These are phyloP conservation scores for Probosciger aterrimus DNA, from an alignment of 2,113 vertebrate species.

Conservation along the genomic window DNA sequence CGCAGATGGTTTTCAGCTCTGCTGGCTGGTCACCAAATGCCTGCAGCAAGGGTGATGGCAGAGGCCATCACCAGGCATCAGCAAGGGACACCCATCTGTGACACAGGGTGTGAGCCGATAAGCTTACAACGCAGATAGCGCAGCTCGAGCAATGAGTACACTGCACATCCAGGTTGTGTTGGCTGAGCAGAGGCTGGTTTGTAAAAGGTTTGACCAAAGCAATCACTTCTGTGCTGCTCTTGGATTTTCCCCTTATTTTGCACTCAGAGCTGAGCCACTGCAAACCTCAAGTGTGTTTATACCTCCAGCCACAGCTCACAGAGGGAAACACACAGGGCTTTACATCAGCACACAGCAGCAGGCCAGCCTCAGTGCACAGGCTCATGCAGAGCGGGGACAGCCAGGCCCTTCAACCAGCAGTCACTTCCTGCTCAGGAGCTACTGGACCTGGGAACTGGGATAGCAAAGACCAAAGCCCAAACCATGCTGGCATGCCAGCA, in stretches of 20 bases:
- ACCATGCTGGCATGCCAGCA: rapidly evolving
- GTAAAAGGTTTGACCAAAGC: background rate
- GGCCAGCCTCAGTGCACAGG: background rate
- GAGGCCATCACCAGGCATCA: background rate
- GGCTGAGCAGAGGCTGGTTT: background rate
- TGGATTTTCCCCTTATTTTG: background rate
- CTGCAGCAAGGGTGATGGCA: background rate
- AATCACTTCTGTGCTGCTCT: background rate
- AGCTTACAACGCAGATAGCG: background rate
- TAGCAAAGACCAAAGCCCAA: background rate
- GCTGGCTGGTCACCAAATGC: background rate
- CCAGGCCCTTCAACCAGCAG: background rate
- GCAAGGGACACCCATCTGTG: background rate
- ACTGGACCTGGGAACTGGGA: background rate
- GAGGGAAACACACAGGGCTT: background rate
- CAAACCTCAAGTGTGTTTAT: rapidly evolving
- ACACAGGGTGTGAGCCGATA: background rate
- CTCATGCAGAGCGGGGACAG: background rate
- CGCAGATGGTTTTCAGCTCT: background rate
- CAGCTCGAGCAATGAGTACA: rapidly evolving
- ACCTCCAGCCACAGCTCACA: background rate
- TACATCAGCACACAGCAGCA: rapidly evolving
- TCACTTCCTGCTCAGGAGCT: background rate
- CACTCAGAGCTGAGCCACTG: background rate
- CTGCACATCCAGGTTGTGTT: background rate